Conservation (phyloP, 2,113 vertebrate species). For the Leucosticte australis region DNA sequence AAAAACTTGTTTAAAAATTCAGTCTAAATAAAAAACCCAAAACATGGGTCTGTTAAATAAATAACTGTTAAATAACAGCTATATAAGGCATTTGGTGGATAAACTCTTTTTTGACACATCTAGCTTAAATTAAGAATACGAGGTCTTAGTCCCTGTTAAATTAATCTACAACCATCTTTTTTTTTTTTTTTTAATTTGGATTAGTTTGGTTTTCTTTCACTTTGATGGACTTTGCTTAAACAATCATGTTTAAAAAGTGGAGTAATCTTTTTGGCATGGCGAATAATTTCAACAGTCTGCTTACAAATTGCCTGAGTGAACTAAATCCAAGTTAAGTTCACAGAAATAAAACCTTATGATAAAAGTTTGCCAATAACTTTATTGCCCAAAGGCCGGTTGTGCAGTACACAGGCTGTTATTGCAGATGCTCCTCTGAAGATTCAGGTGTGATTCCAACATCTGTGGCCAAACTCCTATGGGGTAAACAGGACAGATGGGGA, state of each 20-base stretch:
- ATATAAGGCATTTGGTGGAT: background rate
- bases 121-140: background rate
- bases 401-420: background rate
- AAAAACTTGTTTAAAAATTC: background rate
- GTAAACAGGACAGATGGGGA: background rate
- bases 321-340: background rate
- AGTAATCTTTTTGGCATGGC: background rate
- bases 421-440: background rate
- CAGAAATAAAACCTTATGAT: background rate
- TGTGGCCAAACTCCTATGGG: background rate
- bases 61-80: background rate
- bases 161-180: background rate
- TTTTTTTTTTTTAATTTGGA: fast-evolving
- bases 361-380: background rate
- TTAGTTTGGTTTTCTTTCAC: background rate
- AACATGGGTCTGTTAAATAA: background rate
- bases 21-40: background rate
- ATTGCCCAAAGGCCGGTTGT: background rate
- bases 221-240: background rate
- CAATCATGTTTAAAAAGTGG: background rate
- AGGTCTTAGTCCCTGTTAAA: background rate
- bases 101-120: background rate
- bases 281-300: background rate
- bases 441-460: background rate
- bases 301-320: background rate